phyloP scores from a whole-genome alignment of 2,888 invertebrate genomes.

The Torymus texanus region DNA sequence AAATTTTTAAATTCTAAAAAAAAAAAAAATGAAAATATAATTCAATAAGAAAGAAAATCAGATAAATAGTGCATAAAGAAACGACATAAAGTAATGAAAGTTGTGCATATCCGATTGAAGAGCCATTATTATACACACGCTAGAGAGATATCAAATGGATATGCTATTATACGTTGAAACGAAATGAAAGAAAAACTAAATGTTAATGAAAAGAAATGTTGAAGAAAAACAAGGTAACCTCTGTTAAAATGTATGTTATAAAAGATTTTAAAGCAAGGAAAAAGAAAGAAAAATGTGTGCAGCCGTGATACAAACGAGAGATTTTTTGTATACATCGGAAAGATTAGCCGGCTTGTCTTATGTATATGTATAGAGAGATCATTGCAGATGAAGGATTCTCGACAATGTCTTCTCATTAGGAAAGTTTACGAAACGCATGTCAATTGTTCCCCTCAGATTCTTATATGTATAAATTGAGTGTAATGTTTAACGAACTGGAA shows the following conservation, averaged over 20 bases:
- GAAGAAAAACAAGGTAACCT: slow-evolving; percentile 46
- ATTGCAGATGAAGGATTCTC: slow-evolving; percentile 40
- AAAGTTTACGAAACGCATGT: slow-evolving; percentile 73
- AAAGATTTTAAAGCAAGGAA: slow-evolving; percentile 9
- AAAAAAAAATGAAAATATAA: background rate
- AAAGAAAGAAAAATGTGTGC: slow-evolving; percentile 14
- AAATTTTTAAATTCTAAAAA: background rate
- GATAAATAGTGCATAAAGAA: background rate
- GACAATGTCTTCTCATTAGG: slow-evolving; percentile 62
- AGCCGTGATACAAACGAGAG: background rate
- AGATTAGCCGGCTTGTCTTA: slow-evolving; percentile 43
- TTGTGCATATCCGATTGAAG: slow-evolving; percentile 33
- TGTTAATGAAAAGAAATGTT: slow-evolving; percentile 47
- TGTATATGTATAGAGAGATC: slow-evolving; percentile 44
- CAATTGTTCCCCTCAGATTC: slow-evolving; percentile 72
- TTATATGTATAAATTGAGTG: slow-evolving; percentile 63
- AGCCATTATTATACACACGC: slow-evolving; percentile 39
- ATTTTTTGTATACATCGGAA: slow-evolving; percentile 35
- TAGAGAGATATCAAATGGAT: slow-evolving; percentile 26
- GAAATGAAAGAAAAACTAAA: slow-evolving; percentile 46
- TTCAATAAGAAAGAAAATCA: slow-evolving; percentile 1
- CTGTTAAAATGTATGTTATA: slow-evolving; percentile 53
- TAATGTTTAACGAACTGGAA: slow-evolving; percentile 49
- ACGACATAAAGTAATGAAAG: slow-evolving; percentile 46
- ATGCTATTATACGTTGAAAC: slow-evolving; percentile 34